A percentile compares a stretch with the other conserved stretches of the same genome.
These are phyloP conservation scores for Scaeva pyrastri DNA, from an alignment of 2,888 invertebrate genomes.

Conservation along the genomic window DNA sequence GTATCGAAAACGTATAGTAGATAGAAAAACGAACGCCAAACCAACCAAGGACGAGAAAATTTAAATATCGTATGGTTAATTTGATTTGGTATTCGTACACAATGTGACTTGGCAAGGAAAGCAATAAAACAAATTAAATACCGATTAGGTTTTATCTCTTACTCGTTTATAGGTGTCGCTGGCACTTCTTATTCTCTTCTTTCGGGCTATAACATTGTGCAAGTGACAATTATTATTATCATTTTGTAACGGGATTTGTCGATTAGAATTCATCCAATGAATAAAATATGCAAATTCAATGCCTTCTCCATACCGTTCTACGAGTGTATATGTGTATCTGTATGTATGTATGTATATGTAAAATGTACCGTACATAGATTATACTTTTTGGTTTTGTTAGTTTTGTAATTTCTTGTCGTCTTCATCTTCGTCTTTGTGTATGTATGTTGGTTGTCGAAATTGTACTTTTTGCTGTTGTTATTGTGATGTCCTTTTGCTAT, in stretches of 20 bases:
- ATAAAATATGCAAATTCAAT: slow-evolving; percentile 75
- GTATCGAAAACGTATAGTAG: no score
- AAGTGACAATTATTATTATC: slow-evolving; percentile 75
- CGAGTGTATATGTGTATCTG: no score
- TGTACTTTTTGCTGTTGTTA: neutral
- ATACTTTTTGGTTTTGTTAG: slow-evolving; percentile 62
- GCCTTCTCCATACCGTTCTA: slow-evolving; percentile 31
- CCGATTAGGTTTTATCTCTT: slow-evolving; percentile 70
- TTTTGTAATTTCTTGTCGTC: slow-evolving; percentile 39
- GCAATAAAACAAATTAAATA: slow-evolving; percentile 76
- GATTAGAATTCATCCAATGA: slow-evolving; percentile 69
- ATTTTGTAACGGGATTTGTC: slow-evolving; percentile 74
- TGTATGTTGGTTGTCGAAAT: neutral
- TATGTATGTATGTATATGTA: no score
- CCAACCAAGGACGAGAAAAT: slow-evolving; percentile 51
- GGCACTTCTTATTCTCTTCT: slow-evolving; percentile 4
- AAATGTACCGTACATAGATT: no score
- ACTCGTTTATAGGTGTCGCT: slow-evolving; percentile 37
- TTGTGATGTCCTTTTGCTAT: neutral
- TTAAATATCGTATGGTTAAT: slow-evolving; percentile 75
- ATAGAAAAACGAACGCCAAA: neutral
- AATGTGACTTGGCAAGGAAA: slow-evolving; percentile 60
- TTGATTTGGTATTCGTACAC: slow-evolving; percentile 68
- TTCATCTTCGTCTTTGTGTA: neutral
- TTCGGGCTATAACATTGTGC: slow-evolving; percentile 55